Base-by-base conservation (phyloP, 2,113 vertebrate species). In the Gnathonemus longibarbis region DNA sequence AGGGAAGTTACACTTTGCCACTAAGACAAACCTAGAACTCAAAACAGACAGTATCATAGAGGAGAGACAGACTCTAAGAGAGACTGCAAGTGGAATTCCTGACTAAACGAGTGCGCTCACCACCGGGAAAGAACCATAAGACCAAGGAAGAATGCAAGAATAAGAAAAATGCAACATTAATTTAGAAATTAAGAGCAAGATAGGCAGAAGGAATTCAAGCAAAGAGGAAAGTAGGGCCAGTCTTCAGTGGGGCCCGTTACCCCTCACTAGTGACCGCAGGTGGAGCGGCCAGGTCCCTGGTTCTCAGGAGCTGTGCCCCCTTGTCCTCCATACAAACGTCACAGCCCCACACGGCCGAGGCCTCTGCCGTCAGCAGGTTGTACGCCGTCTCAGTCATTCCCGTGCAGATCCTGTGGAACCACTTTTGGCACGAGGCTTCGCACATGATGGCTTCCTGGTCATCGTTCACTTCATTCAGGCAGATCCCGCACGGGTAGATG, bases 351-450 rank as follows among this genome's bases (percentile, higher is more conserved):
- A 98, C 96, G 0, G 97, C 97, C 0, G 95, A 95, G 0, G 95
- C 93, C 92, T 98, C 97, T 0, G 97, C 96, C 0, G 96, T 97
- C 0, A 98, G 95, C 6, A 98, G 94, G 49, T 96, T 96, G 0
- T 97, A 97, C 1, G 97, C 97, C 0, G 96, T 96, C 92, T 98
- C 97, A 0, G 97, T 98, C 97, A 98, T 97, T n/a, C 97, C 97
- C 0, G 97, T 97, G 56, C 97, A 97, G 89, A 96, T 87, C 19
- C 96, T 95, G 86, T 97, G 97, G 91, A 97, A 97, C 97, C 96
- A 98, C 11, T 97, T 97, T 87, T 97, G 97, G 91, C 97, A 98
- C 3, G 96, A 97, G 9, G 96, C 96, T 92, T 97, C 97, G 7
- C 97, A 97, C 52, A 97, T 91, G 90, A 97, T 97, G 92, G 97